Conservation (phyloP, 2,113 vertebrate species). For the Zosterops japonicus region DNA sequence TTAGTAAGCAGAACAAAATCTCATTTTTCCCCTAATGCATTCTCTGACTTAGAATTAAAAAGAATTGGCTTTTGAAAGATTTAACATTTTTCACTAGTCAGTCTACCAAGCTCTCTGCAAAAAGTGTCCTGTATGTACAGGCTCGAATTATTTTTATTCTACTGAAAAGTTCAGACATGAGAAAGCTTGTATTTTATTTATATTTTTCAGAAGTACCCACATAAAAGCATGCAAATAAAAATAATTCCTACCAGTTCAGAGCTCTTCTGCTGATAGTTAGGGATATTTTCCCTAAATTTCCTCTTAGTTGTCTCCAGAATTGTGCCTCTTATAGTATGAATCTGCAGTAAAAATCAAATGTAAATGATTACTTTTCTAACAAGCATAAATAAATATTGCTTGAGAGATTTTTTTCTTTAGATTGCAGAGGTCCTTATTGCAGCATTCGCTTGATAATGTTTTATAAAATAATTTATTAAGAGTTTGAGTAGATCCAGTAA, state of each 20-base stretch:
- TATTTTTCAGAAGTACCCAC: background rate
- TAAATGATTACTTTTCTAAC: background rate
- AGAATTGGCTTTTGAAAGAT: background rate
- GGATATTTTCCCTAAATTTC: background rate
- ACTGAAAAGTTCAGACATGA: background rate
- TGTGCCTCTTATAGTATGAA: background rate
- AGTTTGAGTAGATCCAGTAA: background rate
- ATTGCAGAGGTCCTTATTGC: background rate
- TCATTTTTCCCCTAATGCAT: rapidly evolving
- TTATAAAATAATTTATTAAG: background rate
- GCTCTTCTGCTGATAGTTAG: background rate
- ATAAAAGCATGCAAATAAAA: background rate
- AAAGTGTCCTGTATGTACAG: background rate
- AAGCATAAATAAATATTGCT: background rate
- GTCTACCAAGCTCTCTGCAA: background rate
- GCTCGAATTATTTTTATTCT: background rate
- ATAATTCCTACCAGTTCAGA: constrained; percentile 34
- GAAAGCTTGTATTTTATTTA: background rate
- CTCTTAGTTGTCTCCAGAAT: background rate
- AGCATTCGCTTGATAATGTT: background rate
- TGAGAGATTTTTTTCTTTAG: background rate
- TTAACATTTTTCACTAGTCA: background rate
- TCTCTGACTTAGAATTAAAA: background rate
- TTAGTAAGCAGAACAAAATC: background rate
- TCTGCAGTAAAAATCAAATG: constrained; percentile 9